Evolutionary conservation across 2,888 invertebrate species (phyloP).

Genomic region (Hydraecia micacea): DNA sequence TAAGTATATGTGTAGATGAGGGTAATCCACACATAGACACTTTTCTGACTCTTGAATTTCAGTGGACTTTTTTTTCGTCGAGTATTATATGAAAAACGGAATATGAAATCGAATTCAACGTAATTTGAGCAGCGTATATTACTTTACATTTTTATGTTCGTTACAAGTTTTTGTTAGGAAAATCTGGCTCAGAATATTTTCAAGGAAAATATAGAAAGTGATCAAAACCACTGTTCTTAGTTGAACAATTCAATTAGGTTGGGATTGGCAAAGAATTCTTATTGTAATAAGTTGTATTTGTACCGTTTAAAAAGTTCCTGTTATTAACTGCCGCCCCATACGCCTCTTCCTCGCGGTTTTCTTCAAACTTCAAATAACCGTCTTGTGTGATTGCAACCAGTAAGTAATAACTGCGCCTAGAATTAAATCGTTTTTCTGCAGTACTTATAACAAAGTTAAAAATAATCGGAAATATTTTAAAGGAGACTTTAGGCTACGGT

Average conservation of each 20-base stretch:
- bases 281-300: not conserved
- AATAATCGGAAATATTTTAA: not conserved
- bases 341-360: conserved; percentile 94
- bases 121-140: not conserved
- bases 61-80: not conserved
- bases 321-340: conserved; percentile 94
- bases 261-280: not conserved
- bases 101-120: not conserved
- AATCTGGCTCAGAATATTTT: not conserved
- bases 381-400: conserved; percentile 95
- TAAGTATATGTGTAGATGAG: not conserved
- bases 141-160: not conserved
- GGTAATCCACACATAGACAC: not conserved
- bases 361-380: conserved; percentile 95
- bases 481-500: not conserved
- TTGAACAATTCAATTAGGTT: not conserved
- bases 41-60: not conserved
- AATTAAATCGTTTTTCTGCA: conserved; percentile 51
- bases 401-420: conserved; percentile 95
- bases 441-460: not conserved
- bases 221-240: not conserved
- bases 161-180: not conserved
- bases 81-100: not conserved
- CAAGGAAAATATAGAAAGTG: not conserved
- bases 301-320: conserved; percentile 94